Conservation (phyloP, 2,113 vertebrate genomes). For the Apistogramma diplotaenia region DNA sequence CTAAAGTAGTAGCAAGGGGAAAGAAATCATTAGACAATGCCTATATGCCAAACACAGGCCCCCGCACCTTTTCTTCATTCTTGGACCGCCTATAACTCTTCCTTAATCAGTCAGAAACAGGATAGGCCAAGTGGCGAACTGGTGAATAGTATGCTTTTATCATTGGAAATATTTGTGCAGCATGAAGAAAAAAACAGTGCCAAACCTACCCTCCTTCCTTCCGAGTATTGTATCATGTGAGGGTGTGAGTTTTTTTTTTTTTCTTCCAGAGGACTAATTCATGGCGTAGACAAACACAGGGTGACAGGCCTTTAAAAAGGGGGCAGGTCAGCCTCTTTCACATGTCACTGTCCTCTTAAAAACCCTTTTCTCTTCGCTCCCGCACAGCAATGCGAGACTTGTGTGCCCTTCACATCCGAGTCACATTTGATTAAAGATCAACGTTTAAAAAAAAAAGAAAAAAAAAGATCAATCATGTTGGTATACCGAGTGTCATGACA, state of each 20-base stretch:
- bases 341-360: conserved; percentile 63
- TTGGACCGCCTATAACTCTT: conserved; percentile 20
- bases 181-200: conserved; percentile 57
- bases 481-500: conserved; percentile 34
- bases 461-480: conserved; percentile 56
- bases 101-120: conserved; percentile 40
- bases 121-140: conserved; percentile 34
- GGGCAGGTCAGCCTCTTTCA: conserved; percentile 46
- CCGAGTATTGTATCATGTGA: conserved; percentile 65
- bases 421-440: conserved; percentile 64
- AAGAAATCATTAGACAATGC: conserved; percentile 33
- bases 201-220: conserved; percentile 61
- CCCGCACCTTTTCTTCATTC: conserved; percentile 21
- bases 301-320: conserved; percentile 60
- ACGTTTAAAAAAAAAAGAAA: conserved; percentile 38
- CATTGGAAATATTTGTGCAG: conserved; percentile 69
- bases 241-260: conserved; percentile 62
- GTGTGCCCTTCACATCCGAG: conserved; percentile 32
- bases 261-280: conserved; percentile 61
- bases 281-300: conserved; percentile 60
- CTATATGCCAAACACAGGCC: conserved; percentile 11
- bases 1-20: not conserved
- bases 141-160: conserved; percentile 60
- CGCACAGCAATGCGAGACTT: conserved; percentile 20
- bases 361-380: conserved; percentile 36